These are phyloP conservation scores for Lycocerus yunnanus DNA, from an alignment of 2,888 invertebrate genomes.

Conservation along the genomic window DNA sequence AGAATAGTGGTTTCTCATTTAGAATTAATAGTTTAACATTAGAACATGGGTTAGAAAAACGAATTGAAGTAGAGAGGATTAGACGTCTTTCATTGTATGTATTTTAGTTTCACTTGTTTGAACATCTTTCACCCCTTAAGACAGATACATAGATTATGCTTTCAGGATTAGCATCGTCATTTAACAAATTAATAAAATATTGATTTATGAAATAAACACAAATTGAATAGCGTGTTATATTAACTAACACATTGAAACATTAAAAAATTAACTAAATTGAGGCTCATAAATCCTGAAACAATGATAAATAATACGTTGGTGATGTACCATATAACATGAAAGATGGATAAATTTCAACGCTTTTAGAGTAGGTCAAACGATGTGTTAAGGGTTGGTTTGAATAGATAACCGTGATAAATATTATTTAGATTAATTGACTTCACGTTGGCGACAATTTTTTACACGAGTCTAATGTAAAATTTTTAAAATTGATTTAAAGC, in stretches of 20 bases:
- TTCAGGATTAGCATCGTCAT: not conserved
- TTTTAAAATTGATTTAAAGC: not conserved
- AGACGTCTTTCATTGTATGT: not conserved
- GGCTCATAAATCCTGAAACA: not conserved
- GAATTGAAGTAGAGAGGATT: not conserved
- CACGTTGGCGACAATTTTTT: not conserved
- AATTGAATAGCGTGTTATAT: not conserved
- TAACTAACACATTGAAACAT: not conserved
- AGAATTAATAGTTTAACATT: not conserved
- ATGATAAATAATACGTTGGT: not conserved
- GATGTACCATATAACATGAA: not conserved
- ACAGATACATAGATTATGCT: not conserved
- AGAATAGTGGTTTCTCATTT: not conserved
- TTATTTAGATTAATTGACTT: constrained; percentile 2
- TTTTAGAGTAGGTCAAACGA: constrained; percentile 3
- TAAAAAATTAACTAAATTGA: not conserved
- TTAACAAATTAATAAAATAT: not conserved
- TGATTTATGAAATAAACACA: not conserved
- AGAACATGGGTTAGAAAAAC: not conserved
- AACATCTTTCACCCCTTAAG: not conserved
- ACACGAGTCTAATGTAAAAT: not conserved
- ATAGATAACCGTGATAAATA: not conserved
- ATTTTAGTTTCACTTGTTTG: not conserved
- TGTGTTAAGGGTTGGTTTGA: not conserved
- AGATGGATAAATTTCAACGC: constrained; percentile 3